phyloP scores from a whole-genome alignment of 1,140 invertebrate species.

The Orussus abietinus region DNA sequence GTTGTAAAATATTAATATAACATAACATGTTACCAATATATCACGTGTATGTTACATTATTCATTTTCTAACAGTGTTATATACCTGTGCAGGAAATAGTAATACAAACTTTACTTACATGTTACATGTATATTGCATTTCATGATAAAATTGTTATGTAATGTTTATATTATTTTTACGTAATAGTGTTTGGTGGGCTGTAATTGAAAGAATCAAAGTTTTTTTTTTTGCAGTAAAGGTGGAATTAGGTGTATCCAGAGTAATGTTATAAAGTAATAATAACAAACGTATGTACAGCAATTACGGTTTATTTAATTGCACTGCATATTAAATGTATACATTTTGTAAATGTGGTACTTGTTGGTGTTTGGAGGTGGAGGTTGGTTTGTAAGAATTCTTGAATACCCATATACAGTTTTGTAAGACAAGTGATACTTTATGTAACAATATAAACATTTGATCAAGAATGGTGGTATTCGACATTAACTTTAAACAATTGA shows the following conservation, averaged over 20 bases:
- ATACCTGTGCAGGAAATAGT: not conserved
- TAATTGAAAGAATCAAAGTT: not conserved
- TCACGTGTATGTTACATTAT: too few species aligned
- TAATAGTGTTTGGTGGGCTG: not conserved
- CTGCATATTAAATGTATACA: not conserved
- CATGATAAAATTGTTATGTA: not conserved
- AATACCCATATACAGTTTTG: not conserved
- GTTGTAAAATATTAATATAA: too few species aligned
- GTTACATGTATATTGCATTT: too few species aligned
- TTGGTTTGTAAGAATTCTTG: not conserved
- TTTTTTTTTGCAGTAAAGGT: not conserved
- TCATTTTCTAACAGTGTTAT: too few species aligned
- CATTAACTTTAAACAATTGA: too few species aligned
- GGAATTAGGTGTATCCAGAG: not conserved
- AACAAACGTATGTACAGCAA: too few species aligned
- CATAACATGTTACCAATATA: not conserved
- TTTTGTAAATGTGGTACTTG: too few species aligned
- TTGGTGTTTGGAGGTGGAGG: too few species aligned
- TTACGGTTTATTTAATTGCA: not conserved
- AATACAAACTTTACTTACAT: too few species aligned
- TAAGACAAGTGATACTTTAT: not conserved
- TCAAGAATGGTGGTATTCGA: too few species aligned
- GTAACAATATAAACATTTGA: not conserved
- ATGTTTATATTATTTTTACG: too few species aligned
- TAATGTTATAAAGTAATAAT: conserved; percentile 1